These are phyloP conservation scores for Gracilinanus agilis DNA, from an alignment of 2,113 vertebrate species.

Conservation along the genomic window DNA sequence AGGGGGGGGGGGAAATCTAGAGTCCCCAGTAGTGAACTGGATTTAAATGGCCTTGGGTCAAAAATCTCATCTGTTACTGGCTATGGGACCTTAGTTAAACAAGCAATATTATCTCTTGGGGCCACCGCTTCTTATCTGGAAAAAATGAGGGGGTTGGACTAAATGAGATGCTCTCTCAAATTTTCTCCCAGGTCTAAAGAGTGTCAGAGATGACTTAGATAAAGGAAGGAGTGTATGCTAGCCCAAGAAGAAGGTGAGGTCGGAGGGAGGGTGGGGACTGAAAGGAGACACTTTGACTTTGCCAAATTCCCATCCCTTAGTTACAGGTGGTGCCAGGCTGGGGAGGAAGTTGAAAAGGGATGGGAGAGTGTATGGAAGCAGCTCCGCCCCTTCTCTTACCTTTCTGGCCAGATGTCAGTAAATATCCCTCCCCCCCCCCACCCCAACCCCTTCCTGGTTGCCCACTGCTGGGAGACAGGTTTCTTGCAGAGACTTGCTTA, in stretches of 20 bases:
- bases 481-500: conserved; percentile 3
- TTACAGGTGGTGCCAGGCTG: conserved; percentile 15
- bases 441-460: not conserved
- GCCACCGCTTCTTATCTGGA: not conserved
- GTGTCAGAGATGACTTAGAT: conserved; percentile 17
- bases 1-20: not conserved
- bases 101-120: not conserved
- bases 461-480: not conserved
- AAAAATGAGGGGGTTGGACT: not conserved
- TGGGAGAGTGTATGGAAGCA: conserved; percentile 30
- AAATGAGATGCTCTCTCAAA: not conserved
- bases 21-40: not conserved
- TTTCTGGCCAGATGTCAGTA: conserved; percentile 34
- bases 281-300: conserved; percentile 38
- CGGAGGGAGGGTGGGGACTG: not conserved
- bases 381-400: conserved; percentile 16
- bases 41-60: not conserved
- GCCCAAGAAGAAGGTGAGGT: conserved; percentile 17
- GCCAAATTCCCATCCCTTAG: conserved; percentile 55
- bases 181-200: not conserved
- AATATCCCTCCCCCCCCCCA: conserved; percentile 13
- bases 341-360: conserved; percentile 51
- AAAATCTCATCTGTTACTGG: not conserved
- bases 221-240: not conserved
- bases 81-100: not conserved